These are phyloP conservation scores for Lapara coniferarum DNA, from an alignment of 2,888 invertebrate genomes.

Conservation along the genomic window DNA sequence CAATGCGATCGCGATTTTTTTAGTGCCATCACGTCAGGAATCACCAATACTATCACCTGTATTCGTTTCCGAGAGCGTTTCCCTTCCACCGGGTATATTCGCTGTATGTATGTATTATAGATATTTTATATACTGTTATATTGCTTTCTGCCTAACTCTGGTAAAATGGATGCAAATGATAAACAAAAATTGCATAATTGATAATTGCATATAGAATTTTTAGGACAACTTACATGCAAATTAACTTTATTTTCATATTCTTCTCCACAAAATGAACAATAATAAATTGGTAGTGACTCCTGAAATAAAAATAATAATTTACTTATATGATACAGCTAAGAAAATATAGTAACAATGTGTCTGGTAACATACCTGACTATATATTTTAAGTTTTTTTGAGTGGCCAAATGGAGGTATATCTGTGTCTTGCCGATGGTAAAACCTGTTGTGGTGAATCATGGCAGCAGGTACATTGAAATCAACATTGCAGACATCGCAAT, in stretches of 20 bases:
- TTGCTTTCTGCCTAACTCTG: too few species aligned
- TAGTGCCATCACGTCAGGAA: too few species aligned
- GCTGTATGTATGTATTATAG: too few species aligned
- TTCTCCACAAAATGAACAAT: slow-evolving; percentile 85
- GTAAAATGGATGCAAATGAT: background rate
- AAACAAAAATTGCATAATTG: background rate
- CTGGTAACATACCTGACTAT: slow-evolving; percentile 57
- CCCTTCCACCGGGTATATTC: too few species aligned
- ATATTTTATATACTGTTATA: too few species aligned
- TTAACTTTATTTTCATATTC: slow-evolving; percentile 87
- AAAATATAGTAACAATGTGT: background rate
- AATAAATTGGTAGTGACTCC: slow-evolving; percentile 70
- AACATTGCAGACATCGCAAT: slow-evolving; percentile 83
- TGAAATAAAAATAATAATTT: slow-evolving; percentile 42
- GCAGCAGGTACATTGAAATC: slow-evolving; percentile 82
- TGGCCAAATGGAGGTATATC: slow-evolving; percentile 68
- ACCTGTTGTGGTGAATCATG: slow-evolving; percentile 83
- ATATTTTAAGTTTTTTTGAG: slow-evolving; percentile 69
- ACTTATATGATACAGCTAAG: background rate
- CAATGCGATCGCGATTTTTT: too few species aligned
- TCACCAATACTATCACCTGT: too few species aligned
- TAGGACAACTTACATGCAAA: slow-evolving; percentile 76
- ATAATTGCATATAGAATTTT: background rate
- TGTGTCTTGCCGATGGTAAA: slow-evolving; percentile 73
- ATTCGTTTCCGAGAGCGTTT: too few species aligned